These are phyloP conservation scores for Symphodus melops DNA, from an alignment of 2,113 vertebrate species.

Conservation along the genomic window DNA sequence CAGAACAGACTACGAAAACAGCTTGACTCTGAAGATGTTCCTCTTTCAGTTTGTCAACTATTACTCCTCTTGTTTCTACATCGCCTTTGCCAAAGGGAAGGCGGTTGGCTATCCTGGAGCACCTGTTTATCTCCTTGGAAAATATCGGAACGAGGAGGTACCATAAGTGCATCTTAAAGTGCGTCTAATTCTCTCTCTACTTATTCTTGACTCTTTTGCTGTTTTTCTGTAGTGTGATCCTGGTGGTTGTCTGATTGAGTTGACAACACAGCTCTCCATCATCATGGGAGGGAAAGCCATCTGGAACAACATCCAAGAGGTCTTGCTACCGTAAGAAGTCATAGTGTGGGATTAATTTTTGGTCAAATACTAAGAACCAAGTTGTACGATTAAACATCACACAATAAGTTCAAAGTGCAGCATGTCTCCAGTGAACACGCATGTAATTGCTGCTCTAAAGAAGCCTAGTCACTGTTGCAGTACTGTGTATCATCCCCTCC, in stretches of 20 bases:
- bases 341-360: not conserved
- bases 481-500: constrained; percentile 7
- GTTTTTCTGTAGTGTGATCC: constrained; percentile 89
- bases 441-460: not conserved
- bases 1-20: constrained; percentile 94
- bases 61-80: constrained; percentile 97
- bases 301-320: constrained; percentile 96
- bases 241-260: constrained; percentile 92
- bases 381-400: not conserved
- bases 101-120: constrained; percentile 90
- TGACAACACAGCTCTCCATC: constrained; percentile 93
- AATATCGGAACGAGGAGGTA: constrained; percentile 95
- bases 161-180: not conserved
- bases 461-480: not conserved
- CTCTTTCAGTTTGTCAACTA: constrained; percentile 98
- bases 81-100: constrained; percentile 95
- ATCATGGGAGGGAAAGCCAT: constrained; percentile 97
- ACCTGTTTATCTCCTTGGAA: constrained; percentile 90
- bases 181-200: not conserved
- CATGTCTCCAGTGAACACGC: not conserved
- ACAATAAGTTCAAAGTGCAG: not conserved
- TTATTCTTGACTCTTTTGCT: not conserved
- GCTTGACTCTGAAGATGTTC: constrained; percentile 96
- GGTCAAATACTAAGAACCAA: not conserved
- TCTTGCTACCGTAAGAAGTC: constrained; percentile 91